A percentile compares a stretch with the other conserved stretches of the same genome.
phyloP scores from a whole-genome alignment of 2,113 vertebrate species.

The Pseudois nayaur region DNA sequence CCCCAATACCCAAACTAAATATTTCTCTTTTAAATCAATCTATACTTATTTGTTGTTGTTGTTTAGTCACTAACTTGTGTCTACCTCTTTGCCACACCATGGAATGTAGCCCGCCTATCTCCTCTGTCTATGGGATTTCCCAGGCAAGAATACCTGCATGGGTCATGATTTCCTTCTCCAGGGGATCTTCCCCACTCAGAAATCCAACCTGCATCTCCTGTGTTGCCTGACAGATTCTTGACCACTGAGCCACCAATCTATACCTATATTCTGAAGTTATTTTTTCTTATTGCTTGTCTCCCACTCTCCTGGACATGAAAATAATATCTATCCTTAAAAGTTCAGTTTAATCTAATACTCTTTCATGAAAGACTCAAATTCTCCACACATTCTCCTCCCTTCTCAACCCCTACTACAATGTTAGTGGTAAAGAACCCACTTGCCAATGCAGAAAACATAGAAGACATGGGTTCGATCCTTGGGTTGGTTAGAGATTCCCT shows the following conservation, averaged over 20 bases:
- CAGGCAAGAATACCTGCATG: neutral
- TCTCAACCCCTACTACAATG: neutral
- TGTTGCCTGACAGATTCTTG: neutral
- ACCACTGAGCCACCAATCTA: neutral
- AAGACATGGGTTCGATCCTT: fast-evolving
- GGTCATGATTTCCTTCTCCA: neutral
- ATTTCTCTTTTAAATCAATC: neutral
- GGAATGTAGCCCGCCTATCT: neutral
- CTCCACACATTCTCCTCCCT: neutral
- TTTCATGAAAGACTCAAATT: neutral
- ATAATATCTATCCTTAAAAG: neutral
- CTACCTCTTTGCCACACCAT: neutral
- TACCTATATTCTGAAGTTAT: neutral
- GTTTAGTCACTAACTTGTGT: neutral
- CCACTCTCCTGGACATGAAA: neutral
- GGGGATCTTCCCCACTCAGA: neutral
- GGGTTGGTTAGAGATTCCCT: neutral
- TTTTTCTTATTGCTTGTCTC: neutral
- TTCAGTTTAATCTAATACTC: neutral
- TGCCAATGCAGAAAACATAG: neutral
- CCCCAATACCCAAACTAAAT: neutral
- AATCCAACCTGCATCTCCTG: neutral
- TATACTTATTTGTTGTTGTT: neutral
- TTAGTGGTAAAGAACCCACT: neutral
- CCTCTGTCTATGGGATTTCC: neutral